Conservation (phyloP, 2,888 invertebrate genomes). For the Drosophila mayaguana region DNA sequence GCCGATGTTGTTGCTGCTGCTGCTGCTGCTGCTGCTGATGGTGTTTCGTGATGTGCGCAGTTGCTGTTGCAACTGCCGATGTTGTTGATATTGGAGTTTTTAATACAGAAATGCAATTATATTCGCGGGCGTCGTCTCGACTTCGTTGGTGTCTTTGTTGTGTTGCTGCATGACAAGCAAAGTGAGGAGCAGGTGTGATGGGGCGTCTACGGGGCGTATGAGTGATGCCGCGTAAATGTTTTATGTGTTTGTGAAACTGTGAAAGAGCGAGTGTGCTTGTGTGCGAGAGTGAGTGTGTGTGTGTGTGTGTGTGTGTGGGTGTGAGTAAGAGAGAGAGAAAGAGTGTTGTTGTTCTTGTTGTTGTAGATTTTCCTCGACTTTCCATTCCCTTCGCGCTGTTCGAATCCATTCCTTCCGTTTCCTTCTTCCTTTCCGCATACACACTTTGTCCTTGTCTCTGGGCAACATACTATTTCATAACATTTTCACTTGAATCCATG, state of each 20-base stretch:
- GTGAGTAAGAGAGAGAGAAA: slow-evolving; percentile 15
- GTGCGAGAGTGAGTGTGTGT: slow-evolving; percentile 1
- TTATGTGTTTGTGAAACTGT: slow-evolving; percentile 4
- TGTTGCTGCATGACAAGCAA: slow-evolving; percentile 78
- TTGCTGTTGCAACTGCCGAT: slow-evolving; percentile 11
- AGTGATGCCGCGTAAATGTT: slow-evolving; percentile 45
- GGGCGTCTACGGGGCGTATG: slow-evolving; percentile 51
- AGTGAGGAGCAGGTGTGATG: slow-evolving; percentile 61
- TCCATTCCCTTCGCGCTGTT: slow-evolving; percentile 15
- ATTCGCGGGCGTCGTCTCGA: slow-evolving; percentile 76
- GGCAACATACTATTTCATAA: slow-evolving; percentile 62
- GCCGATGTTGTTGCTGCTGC: slow-evolving; percentile 42
- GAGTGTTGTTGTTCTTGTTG: slow-evolving; percentile 15
- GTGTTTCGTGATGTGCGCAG: slow-evolving; percentile 30
- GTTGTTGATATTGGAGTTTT: slow-evolving; percentile 24
- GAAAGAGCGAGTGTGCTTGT: slow-evolving; percentile 1
- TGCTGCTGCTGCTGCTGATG: slow-evolving; percentile 25
- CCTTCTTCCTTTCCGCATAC: slow-evolving; percentile 29
- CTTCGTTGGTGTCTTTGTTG: slow-evolving; percentile 69
- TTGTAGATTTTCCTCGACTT: slow-evolving; percentile 25
- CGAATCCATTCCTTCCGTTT: slow-evolving; percentile 1
- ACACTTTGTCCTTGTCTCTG: slow-evolving; percentile 75
- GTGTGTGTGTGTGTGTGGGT: slow-evolving; percentile 14
- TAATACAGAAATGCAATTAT: slow-evolving; percentile 81
- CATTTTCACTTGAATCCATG: slow-evolving; percentile 65